Conservation (phyloP, 2,797 vertebrate genomes). For the Aeoliscus strigatus region DNA sequence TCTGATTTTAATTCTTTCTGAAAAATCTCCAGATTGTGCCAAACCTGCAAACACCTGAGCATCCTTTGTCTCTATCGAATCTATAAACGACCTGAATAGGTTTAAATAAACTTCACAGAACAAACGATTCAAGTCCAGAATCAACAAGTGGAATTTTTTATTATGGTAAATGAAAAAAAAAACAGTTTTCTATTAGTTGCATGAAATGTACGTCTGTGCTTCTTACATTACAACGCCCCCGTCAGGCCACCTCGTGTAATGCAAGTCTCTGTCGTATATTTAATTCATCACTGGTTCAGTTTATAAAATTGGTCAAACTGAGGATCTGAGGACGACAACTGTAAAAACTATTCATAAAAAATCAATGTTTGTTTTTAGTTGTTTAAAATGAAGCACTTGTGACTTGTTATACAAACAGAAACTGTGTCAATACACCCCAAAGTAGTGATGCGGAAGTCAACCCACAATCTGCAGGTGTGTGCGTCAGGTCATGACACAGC, state of each 20-base stretch:
- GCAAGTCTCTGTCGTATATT: constrained; percentile 7
- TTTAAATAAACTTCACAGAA: too few relatives aligned
- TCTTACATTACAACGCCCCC: constrained; percentile 21
- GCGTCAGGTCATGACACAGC: too few relatives aligned
- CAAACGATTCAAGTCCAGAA: too few relatives aligned
- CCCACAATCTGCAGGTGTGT: too few relatives aligned
- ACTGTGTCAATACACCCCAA: constrained; percentile 33
- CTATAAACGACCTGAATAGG: too few relatives aligned
- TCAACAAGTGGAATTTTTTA: too few relatives aligned
- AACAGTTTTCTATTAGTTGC: constrained; percentile 15
- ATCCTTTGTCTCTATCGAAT: too few relatives aligned
- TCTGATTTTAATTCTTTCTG: too few relatives aligned
- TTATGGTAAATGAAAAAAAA: constrained; percentile 53
- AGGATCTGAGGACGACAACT: constrained; percentile 27
- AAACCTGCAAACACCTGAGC: too few relatives aligned
- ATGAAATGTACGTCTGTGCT: constrained; percentile 6
- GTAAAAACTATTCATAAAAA: constrained; percentile 52
- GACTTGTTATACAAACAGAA: constrained; percentile 37
- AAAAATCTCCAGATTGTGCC: too few relatives aligned
- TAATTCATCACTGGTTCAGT: too few relatives aligned
- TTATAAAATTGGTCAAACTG: constrained; percentile 59
- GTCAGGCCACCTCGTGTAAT: constrained; percentile 18
- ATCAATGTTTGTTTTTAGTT: constrained; percentile 12
- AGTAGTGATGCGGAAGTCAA: neutral
- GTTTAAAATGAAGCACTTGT: constrained; percentile 46